Percentiles rank a stretch among this genome's conserved stretches.
These are phyloP conservation scores for Margarornis squamiger DNA, from an alignment of 2,797 vertebrate genomes.

Conservation along the genomic window DNA sequence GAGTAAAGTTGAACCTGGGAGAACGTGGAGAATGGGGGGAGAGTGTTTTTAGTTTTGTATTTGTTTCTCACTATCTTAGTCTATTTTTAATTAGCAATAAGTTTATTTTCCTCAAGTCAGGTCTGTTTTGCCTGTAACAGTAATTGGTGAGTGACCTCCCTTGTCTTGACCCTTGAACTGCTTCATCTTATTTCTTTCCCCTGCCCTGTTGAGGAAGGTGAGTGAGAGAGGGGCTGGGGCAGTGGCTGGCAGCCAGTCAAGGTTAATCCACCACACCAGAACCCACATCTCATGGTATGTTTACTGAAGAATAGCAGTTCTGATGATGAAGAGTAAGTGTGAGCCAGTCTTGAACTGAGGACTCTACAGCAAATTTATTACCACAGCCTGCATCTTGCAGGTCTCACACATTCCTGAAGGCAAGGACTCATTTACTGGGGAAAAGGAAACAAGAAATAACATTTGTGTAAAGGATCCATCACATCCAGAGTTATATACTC, in stretches of 20 bases:
- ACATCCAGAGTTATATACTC: background rate
- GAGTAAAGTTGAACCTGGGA: background rate
- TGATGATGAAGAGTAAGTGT: background rate
- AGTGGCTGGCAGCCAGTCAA: background rate
- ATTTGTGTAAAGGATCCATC: background rate
- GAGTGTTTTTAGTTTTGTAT: background rate
- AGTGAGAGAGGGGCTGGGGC: background rate
- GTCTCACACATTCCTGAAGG: background rate
- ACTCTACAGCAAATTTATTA: background rate
- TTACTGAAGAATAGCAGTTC: background rate
- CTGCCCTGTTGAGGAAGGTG: background rate
- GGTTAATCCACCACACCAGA: background rate
- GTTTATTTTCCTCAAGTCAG: background rate
- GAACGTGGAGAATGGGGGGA: too few relatives aligned
- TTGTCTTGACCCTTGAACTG: accelerated
- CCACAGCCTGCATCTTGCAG: background rate
- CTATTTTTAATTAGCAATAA: background rate
- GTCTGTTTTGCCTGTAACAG: background rate
- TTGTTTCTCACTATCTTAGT: background rate
- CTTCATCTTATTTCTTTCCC: background rate
- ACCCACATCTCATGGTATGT: background rate
- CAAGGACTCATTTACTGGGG: background rate
- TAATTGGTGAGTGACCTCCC: background rate
- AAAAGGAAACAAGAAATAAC: background rate
- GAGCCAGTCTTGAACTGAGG: background rate